Conservation (phyloP, 2,113 vertebrate genomes). For the Sisor rabdophorus region DNA sequence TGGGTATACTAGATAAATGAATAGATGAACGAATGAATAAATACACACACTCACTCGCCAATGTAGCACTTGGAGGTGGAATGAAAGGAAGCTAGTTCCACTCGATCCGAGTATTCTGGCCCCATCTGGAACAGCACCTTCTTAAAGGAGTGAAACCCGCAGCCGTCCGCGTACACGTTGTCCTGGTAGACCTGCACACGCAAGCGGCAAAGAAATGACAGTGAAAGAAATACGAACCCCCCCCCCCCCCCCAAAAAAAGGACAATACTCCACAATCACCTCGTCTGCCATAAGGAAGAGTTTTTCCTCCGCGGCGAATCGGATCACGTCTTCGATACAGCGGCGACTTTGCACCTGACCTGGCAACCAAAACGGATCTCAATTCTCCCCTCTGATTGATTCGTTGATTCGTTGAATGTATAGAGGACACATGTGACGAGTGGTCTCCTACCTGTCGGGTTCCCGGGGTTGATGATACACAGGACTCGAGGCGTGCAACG, state of each 20-base stretch:
- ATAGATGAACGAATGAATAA: too few species aligned
- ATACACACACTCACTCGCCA: constrained; percentile 74
- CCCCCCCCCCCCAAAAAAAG: too few species aligned
- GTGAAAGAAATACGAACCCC: not conserved
- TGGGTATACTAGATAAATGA: too few species aligned
- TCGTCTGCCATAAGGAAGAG: constrained; percentile 73
- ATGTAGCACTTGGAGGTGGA: constrained; percentile 79
- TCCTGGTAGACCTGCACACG: constrained; percentile 68
- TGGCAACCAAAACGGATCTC: constrained; percentile 37
- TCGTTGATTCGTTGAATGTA: too few species aligned
- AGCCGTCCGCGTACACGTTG: constrained; percentile 73
- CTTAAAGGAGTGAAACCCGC: constrained; percentile 78
- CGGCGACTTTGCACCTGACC: constrained; percentile 62
- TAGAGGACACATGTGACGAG: too few species aligned
- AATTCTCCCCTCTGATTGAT: not conserved
- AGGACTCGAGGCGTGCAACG: constrained; percentile 67
- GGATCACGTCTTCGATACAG: constrained; percentile 58
- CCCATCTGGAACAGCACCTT: constrained; percentile 79
- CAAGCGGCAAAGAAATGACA: not conserved
- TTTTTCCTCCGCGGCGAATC: constrained; percentile 53
- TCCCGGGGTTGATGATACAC: constrained; percentile 77
- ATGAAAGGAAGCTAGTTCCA: constrained; percentile 78
- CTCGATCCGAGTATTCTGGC: constrained; percentile 55
- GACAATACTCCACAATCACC: too few species aligned
- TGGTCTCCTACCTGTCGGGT: constrained; percentile 69